Evolutionary conservation across 2,888 invertebrate species (phyloP).

Genomic region (Adelphocoris suturalis): DNA sequence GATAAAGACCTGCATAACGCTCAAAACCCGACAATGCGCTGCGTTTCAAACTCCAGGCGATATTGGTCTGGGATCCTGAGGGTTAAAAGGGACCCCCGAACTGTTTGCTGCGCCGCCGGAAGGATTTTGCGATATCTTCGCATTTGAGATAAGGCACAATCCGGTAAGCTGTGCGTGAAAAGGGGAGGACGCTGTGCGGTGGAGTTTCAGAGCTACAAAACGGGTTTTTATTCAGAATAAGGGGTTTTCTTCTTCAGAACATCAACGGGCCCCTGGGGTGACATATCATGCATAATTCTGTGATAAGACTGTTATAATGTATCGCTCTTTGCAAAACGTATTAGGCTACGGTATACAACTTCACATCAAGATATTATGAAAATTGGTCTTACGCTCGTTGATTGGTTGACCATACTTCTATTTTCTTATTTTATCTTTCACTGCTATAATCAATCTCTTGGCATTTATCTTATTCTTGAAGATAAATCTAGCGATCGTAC

Average conservation of each 20-base stretch:
- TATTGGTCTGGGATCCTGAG: not conserved
- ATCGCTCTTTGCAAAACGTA: too few relatives aligned
- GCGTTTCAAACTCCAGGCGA: conserved; percentile 1
- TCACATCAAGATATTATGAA: too few relatives aligned
- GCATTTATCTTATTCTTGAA: too few relatives aligned
- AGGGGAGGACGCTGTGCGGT: not conserved
- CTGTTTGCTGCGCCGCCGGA: not conserved
- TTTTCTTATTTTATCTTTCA: too few relatives aligned
- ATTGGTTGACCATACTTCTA: too few relatives aligned
- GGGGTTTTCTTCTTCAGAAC: not conserved
- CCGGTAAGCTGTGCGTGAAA: conserved; percentile 3
- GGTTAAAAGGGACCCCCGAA: not conserved
- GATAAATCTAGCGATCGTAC: too few relatives aligned
- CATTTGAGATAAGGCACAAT: conserved; percentile 1
- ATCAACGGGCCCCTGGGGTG: conserved; percentile 12
- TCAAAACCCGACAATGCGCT: not conserved
- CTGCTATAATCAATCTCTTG: too few relatives aligned
- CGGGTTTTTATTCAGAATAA: not conserved
- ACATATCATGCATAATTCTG: not conserved
- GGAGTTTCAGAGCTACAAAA: conserved; percentile 1
- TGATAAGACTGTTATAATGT: too few relatives aligned
- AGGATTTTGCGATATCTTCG: conserved; percentile 17
- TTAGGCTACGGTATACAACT: too few relatives aligned
- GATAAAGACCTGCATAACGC: conserved; percentile 12
- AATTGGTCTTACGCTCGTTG: too few relatives aligned